phyloP scores from a whole-genome alignment of 1,140 invertebrate genomes.

The Armadillidium nasatum region DNA sequence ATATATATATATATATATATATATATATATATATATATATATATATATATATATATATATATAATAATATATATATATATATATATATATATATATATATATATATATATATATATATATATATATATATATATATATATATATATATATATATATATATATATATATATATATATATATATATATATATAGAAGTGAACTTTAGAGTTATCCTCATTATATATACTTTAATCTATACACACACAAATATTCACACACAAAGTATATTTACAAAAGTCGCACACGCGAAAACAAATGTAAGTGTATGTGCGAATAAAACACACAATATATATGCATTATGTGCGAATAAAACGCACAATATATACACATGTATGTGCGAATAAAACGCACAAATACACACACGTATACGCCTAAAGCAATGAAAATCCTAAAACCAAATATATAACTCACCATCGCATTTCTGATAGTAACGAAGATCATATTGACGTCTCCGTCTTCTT shows the following conservation, averaged over 20 bases:
- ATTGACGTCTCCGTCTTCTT: conserved; percentile 43
- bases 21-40: background rate
- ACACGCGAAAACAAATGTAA: no score
- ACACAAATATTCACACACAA: no score
- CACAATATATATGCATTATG: no score
- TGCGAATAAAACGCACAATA: no score
- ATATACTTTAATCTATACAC: no score
- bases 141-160: background rate
- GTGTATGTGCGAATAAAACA: no score
- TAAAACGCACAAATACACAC: no score
- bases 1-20: background rate
- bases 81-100: background rate
- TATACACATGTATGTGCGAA: no score
- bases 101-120: background rate
- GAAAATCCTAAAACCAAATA: no score
- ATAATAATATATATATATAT: background rate
- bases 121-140: background rate
- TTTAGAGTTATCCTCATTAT: no score
- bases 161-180: background rate
- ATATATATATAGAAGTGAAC: background rate
- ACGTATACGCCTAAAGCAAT: no score
- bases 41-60: background rate
- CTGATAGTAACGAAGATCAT: conserved; percentile 42
- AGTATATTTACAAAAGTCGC: no score
- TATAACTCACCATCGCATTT: conserved; percentile 36